Evolutionary conservation across 2,888 invertebrate species (phyloP), one percentile per base, ranked within the genome.

Genomic region (Cordilura impudica): DNA sequence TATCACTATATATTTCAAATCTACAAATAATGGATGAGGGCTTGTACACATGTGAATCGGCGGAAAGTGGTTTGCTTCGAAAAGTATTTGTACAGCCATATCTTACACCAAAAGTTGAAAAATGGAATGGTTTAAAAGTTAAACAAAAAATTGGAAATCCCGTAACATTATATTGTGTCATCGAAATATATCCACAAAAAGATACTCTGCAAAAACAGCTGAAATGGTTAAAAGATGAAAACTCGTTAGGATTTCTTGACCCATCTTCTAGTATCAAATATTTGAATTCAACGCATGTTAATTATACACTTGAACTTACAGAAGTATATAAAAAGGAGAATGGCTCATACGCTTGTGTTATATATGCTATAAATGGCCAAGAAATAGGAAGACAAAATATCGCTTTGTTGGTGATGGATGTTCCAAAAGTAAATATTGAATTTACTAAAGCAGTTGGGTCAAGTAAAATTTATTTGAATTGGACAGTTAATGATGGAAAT

Each of bases 401-500:
- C 43, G 93, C 89, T 2, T 85, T 95, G 0, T 90, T 92, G 43
- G 94, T 96, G 0, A 91, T 93, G 82, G 94, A 94, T 82, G 92
- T 92, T 72, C 96, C 96, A 0, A 92, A 93, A 86, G 91, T 96
- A 0, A 91, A 90, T 58, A 93, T 96, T 81, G 94, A 94, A 84
- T 93, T 92, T 74, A 93, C 94, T 0, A 94, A 94, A 87, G 93
- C 95, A 0, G 94, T 96, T 16, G 95, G 94, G 63, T 93, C 93
- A 0, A 92, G 92, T 6, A 93, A 94, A 87, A 92, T 97, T 51
- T 97, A 93, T 88, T 87, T 96, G 0, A 96, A 96, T 86, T 96
- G 96, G 96, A 96, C 95, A 0, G 92, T 95, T 0, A 93, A 93
- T 75, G 92, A 94, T 77, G 95, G 95, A 78, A 96, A 96, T 86